Base-by-base conservation (phyloP, 53 echinoderm and acorn worm species). In the Holothuria scabra region DNA sequence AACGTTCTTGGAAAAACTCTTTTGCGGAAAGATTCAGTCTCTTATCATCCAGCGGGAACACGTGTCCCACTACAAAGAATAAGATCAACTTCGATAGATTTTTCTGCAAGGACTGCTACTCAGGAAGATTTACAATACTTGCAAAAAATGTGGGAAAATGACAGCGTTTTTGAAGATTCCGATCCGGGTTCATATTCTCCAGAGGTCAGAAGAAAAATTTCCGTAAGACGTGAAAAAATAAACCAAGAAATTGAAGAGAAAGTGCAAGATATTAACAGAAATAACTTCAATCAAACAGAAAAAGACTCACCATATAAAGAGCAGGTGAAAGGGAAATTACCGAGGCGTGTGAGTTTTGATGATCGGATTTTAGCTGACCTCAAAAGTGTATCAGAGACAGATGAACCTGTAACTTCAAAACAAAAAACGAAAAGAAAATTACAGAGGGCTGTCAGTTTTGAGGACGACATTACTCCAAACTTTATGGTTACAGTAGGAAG, bases 41-140 rank as follows among this genome's bases (percentile, higher is more conserved):
- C 78, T 1, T 55, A 56, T 28, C 78, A 78, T 28, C 78, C 48
- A 32, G 25, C 78, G 5, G 78, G 78, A 12, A 10, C 29, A 32
- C 56, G 78, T 32, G 26, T 78, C n/a, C 78, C 78, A 28, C 21
- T 78, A 30, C 78, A 78, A 32, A 78, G 34, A 30, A 64, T 26
- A 30, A 16, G 64, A 52, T 78, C 78, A 2, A 30, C 78, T 13
- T 78, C 78, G 5, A 1, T 78, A 28, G 78, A 78, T 29, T 26
- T 26, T 12, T 57, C 78, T 9, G 78, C 78, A 78, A 78, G 78
- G 33, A 78, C 55, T 31, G 78, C 78, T 13, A 30, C 78, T 33
- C 78, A 78, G 18, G 78, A 78, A 46, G 78, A 78, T 78, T 78
- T 78, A 52, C 48, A 58, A 25, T 78, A 78, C 21, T 29, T 78